Evolutionary conservation across 2,113 vertebrate genomes (phyloP).

Genomic region (Fulmarus glacialis): DNA sequence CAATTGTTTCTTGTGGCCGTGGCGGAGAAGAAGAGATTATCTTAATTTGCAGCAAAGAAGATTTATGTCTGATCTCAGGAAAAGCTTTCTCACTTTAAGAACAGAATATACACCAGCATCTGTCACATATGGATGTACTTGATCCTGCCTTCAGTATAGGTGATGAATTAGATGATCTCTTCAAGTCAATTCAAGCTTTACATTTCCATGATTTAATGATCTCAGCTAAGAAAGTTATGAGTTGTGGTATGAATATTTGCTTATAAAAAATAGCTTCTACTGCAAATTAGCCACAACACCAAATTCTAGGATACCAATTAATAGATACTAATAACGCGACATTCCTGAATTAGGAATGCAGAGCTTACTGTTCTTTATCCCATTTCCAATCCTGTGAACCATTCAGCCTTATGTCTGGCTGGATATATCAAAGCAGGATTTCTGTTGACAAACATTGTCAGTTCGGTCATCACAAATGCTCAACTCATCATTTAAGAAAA

Average conservation of each 20-base stretch:
- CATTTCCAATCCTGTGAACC: neutral
- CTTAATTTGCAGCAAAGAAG: neutral
- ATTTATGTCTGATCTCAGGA: neutral
- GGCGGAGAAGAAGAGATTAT: neutral
- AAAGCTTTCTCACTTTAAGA: neutral
- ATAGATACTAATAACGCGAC: neutral
- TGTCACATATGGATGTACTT: neutral
- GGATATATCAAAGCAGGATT: neutral
- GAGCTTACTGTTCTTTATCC: neutral
- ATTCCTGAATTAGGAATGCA: neutral
- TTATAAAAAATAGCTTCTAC: neutral
- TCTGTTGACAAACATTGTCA: neutral
- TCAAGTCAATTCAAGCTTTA: neutral
- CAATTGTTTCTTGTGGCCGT: neutral
- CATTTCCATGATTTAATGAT: neutral
- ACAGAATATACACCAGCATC: neutral
- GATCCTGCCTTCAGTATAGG: neutral
- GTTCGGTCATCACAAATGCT: neutral
- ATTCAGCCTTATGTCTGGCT: neutral
- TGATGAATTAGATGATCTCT: constrained; percentile 14
- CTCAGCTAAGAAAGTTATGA: neutral
- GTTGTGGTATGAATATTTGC: neutral
- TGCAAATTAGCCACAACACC: neutral
- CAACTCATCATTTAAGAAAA: neutral
- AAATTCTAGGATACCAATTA: neutral